A percentile compares a stretch with the other conserved stretches of the same genome.
These are phyloP conservation scores for Drosophila fungiperda DNA, from an alignment of 2,888 invertebrate genomes.

Conservation along the genomic window DNA sequence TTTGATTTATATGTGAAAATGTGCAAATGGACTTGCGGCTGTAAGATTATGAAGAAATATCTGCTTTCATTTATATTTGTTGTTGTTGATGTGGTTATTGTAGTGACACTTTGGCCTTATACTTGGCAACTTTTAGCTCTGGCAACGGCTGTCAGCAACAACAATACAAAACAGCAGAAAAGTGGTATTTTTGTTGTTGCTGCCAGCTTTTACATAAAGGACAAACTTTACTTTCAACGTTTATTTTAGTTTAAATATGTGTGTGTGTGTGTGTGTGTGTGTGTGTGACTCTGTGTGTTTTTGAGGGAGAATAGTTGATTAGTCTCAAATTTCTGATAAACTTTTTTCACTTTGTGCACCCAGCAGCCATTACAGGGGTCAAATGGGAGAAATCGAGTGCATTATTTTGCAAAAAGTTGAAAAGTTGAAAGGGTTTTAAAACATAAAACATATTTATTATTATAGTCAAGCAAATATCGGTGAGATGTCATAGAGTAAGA, in stretches of 20 bases:
- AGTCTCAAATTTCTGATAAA: slow-evolving; percentile 56
- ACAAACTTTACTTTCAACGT: slow-evolving; percentile 55
- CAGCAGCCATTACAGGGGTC: slow-evolving; percentile 1
- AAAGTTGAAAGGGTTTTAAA: neutral
- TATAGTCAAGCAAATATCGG: neutral
- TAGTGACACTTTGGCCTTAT: slow-evolving; percentile 49
- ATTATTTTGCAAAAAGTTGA: neutral
- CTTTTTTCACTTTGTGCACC: slow-evolving; percentile 27
- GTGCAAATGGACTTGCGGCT: neutral
- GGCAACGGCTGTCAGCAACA: slow-evolving; percentile 36
- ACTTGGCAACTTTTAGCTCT: slow-evolving; percentile 46
- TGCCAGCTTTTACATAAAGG: slow-evolving; percentile 33
- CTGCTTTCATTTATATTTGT: neutral
- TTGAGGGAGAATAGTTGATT: slow-evolving; percentile 63
- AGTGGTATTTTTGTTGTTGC: slow-evolving; percentile 17
- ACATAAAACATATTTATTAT: neutral
- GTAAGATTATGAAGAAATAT: neutral
- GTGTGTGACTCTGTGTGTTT: slow-evolving; percentile 17
- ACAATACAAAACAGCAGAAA: slow-evolving; percentile 16
- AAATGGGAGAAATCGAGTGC: slow-evolving; percentile 6
- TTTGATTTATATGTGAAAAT: neutral
- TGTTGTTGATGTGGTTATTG: slow-evolving; percentile 16
- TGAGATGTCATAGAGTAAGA: neutral
- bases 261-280: slow-evolving; percentile 9
- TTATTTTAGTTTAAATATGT: neutral